phyloP scores from a whole-genome alignment of 2,797 vertebrate genomes.

The Cheirogaleus major region DNA sequence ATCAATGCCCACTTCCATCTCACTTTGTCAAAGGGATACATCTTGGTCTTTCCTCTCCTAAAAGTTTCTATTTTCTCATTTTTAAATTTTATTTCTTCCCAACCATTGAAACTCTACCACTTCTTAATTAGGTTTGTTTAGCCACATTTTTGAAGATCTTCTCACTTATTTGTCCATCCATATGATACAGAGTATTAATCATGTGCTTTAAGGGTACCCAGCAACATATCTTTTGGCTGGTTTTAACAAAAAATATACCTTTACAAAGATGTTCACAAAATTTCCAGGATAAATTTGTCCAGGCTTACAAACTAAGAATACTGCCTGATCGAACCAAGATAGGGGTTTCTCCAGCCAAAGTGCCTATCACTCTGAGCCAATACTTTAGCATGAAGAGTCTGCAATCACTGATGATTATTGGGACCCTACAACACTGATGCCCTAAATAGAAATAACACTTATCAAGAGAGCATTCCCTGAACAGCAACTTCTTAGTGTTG shows the following conservation, averaged over 20 bases:
- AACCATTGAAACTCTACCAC: background rate
- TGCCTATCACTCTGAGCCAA: background rate
- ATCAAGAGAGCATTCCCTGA: background rate
- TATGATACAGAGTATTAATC: background rate
- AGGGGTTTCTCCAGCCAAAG: background rate
- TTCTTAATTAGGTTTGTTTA: background rate
- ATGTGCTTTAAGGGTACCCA: background rate
- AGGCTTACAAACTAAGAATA: background rate
- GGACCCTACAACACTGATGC: accelerated
- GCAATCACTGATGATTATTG: background rate
- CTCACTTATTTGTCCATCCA: background rate
- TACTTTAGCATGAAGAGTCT: too few relatives aligned
- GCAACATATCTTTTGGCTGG: background rate
- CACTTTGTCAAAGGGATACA: accelerated
- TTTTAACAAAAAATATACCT: background rate
- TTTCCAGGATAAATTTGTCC: background rate
- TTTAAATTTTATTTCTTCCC: background rate
- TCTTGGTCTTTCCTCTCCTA: background rate
- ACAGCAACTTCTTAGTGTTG: background rate
- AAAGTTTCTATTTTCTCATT: background rate
- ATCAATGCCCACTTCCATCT: background rate
- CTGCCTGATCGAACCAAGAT: background rate
- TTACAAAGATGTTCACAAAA: background rate
- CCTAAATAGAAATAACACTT: background rate
- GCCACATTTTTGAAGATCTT: background rate